phyloP scores from a whole-genome alignment of 2,797 vertebrate species.

The Takifugu rubripes region DNA sequence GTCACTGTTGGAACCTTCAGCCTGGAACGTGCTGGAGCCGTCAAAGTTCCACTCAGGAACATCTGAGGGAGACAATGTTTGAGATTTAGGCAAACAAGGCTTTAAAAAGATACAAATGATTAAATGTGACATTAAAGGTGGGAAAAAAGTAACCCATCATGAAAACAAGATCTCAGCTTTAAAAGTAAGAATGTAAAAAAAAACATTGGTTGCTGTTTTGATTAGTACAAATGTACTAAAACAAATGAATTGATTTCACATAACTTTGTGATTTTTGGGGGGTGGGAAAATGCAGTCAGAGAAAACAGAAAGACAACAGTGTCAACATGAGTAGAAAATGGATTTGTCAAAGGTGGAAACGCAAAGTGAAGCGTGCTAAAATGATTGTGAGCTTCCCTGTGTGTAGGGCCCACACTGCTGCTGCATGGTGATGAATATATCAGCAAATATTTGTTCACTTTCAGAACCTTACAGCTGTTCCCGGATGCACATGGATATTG shows the following conservation, averaged over 20 bases:
- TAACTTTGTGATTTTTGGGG: too few relatives aligned
- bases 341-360: too few relatives aligned
- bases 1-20: conserved; percentile 81
- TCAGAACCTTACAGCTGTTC: neutral
- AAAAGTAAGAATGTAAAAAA: too few relatives aligned
- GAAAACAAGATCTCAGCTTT: neutral
- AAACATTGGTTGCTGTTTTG: too few relatives aligned
- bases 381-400: neutral
- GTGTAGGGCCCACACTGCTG: neutral
- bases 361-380: neutral
- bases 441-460: conserved; percentile 9
- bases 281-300: neutral
- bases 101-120: neutral
- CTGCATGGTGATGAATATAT: neutral
- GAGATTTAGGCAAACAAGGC: neutral
- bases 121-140: too few relatives aligned
- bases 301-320: neutral
- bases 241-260: too few relatives aligned
- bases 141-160: too few relatives aligned
- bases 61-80: conserved; percentile 56
- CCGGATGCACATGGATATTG: conserved; percentile 7
- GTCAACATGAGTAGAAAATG: too few relatives aligned
- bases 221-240: too few relatives aligned
- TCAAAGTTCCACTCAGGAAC: conserved; percentile 88
- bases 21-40: conserved; percentile 82